These are phyloP conservation scores for Chloroclysta siterata DNA, from an alignment of 2,888 invertebrate species.

Conservation along the genomic window DNA sequence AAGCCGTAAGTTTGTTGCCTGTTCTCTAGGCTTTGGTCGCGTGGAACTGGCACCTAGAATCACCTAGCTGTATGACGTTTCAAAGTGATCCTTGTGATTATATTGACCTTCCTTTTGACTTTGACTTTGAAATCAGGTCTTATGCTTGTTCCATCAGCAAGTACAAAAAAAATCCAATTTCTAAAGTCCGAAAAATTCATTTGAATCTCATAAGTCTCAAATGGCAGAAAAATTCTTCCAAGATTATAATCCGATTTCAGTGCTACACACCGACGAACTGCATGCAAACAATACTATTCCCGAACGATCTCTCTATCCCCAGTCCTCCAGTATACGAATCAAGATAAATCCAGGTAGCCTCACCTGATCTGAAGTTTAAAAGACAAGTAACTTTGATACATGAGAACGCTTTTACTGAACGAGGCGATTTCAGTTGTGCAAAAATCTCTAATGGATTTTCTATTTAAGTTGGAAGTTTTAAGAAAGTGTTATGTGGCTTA, in stretches of 20 bases:
- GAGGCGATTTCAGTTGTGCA: slow-evolving; percentile 13
- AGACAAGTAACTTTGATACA: slow-evolving; percentile 59
- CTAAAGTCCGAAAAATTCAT: too few relatives aligned
- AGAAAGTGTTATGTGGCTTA: neutral
- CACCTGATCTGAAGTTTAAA: slow-evolving; percentile 51
- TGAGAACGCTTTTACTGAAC: slow-evolving; percentile 58
- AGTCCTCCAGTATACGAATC: slow-evolving; percentile 25
- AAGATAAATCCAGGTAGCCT: slow-evolving; percentile 36
- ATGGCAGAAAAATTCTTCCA: neutral
- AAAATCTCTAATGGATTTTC: slow-evolving; percentile 44
- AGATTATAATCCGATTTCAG: neutral
- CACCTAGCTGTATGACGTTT: too few relatives aligned
- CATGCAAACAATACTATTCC: neutral
- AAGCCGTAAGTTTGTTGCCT: too few relatives aligned
- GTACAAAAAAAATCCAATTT: too few relatives aligned
- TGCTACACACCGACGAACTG: neutral
- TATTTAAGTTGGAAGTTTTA: slow-evolving; percentile 7
- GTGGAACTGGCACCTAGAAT: too few relatives aligned
- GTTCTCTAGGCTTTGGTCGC: too few relatives aligned
- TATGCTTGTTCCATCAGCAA: too few relatives aligned
- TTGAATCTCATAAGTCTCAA: neutral
- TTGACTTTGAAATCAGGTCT: too few relatives aligned
- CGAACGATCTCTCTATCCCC: neutral
- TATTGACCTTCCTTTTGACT: too few relatives aligned
- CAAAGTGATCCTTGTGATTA: too few relatives aligned